A percentile compares a stretch with the other conserved stretches of the same genome.
Conservation (phyloP, 2,797 vertebrate genomes). For the Salmo trutta region DNA sequence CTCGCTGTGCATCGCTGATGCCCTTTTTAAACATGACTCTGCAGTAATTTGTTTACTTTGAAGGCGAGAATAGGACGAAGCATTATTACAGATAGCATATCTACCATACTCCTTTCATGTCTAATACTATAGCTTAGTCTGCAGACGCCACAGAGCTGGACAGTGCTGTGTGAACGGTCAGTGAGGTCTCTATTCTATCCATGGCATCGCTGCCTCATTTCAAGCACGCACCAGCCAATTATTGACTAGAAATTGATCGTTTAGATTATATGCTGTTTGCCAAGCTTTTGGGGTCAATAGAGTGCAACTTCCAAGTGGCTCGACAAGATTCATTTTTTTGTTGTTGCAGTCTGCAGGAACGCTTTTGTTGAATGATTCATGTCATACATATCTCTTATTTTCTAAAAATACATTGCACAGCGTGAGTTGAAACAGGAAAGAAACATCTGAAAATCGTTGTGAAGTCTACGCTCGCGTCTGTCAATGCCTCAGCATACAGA, state of each 20-base stretch:
- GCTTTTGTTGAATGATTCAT: neutral
- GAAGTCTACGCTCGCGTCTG: neutral
- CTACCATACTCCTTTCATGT: neutral
- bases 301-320: neutral
- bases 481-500: conserved; percentile 30
- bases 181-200: neutral
- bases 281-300: neutral
- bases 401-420: neutral
- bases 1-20: conserved; percentile 58
- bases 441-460: neutral
- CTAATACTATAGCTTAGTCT: too few species aligned
- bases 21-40: conserved; percentile 56
- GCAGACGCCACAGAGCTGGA: too few species aligned
- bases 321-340: neutral
- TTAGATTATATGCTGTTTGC: neutral
- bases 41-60: conserved; percentile 20
- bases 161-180: too few species aligned
- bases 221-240: neutral
- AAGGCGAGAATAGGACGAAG: neutral
- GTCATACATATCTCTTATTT: neutral
- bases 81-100: neutral
- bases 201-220: neutral
- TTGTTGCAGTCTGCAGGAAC: neutral
- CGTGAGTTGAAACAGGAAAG: neutral
- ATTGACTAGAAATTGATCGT: neutral